Percentiles rank a stretch among this genome's conserved stretches.
Conservation (phyloP, 1,140 invertebrate genomes). For the Uloborus diversus region DNA sequence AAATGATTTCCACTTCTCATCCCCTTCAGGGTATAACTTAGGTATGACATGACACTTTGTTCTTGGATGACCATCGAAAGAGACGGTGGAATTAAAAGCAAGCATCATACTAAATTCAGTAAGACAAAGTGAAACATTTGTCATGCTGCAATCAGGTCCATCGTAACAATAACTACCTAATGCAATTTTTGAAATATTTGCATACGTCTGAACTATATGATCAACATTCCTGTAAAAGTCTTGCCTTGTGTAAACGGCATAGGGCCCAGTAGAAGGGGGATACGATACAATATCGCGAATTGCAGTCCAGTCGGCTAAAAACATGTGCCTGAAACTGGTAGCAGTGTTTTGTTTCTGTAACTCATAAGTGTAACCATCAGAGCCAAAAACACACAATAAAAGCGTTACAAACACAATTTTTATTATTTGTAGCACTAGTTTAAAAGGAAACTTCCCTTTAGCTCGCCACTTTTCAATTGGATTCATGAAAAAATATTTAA, state of each 20-base stretch:
- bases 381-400: constrained; percentile 91
- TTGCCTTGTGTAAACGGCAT: constrained; percentile 87
- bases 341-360: constrained; percentile 62
- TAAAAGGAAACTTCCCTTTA: constrained; percentile 91
- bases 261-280: constrained; percentile 87
- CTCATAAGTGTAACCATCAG: constrained; percentile 77
- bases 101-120: constrained; percentile 83
- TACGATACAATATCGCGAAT: constrained; percentile 91
- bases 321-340: constrained; percentile 93
- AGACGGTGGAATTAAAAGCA: constrained; percentile 89
- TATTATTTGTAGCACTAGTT: constrained; percentile 92
- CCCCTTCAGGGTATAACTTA: constrained; percentile 48
- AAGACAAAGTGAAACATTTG: constrained; percentile 77
- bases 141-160: constrained; percentile 73
- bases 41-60: constrained; percentile 63
- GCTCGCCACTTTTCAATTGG: constrained; percentile 97
- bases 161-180: constrained; percentile 89
- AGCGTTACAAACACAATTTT: constrained; percentile 96
- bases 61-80: constrained; percentile 83
- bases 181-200: constrained; percentile 77
- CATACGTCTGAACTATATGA: constrained; percentile 84
- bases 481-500: constrained; percentile 99
- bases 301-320: constrained; percentile 77
- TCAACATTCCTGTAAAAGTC: constrained; percentile 87
- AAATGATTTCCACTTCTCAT: constrained; percentile 65